A percentile compares a stretch with the other conserved stretches of the same genome.
These are phyloP conservation scores for Dendrocopos noguchii DNA, from an alignment of 2,113 vertebrate species.

Conservation along the genomic window DNA sequence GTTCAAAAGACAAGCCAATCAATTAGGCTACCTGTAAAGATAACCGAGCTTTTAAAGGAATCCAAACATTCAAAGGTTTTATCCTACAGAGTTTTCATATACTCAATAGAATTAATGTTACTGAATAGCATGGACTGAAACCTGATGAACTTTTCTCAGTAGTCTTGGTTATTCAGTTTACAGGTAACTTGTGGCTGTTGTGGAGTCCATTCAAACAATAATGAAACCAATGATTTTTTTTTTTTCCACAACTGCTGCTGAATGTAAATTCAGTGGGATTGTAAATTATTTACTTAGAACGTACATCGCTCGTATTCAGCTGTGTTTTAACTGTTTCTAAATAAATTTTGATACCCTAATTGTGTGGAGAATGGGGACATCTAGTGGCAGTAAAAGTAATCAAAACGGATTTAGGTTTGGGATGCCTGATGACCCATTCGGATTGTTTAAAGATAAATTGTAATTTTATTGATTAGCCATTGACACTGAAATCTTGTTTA, in stretches of 20 bases:
- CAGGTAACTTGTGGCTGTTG: neutral
- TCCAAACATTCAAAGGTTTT: neutral
- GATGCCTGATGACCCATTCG: neutral
- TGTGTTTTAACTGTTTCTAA: neutral
- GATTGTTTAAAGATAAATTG: neutral
- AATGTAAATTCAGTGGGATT: neutral
- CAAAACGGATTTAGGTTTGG: neutral
- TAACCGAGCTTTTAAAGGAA: neutral
- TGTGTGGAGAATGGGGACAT: conserved; percentile 41
- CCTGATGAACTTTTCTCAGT: neutral
- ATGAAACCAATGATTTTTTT: neutral
- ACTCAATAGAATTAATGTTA: neutral
- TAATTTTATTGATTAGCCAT: neutral
- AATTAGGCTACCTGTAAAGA: neutral
- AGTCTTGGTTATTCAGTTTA: neutral
- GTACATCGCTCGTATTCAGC: neutral
- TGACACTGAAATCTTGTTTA: neutral
- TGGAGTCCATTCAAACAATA: neutral
- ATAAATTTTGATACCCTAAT: neutral
- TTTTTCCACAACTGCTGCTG: neutral
- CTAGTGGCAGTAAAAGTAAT: conserved; percentile 36
- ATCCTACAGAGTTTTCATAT: neutral
- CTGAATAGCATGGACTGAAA: neutral
- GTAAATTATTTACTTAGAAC: neutral
- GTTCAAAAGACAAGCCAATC: neutral